Evolutionary conservation across 2,888 invertebrate species (phyloP).

Genomic region (Drosophila percnosoma): DNA sequence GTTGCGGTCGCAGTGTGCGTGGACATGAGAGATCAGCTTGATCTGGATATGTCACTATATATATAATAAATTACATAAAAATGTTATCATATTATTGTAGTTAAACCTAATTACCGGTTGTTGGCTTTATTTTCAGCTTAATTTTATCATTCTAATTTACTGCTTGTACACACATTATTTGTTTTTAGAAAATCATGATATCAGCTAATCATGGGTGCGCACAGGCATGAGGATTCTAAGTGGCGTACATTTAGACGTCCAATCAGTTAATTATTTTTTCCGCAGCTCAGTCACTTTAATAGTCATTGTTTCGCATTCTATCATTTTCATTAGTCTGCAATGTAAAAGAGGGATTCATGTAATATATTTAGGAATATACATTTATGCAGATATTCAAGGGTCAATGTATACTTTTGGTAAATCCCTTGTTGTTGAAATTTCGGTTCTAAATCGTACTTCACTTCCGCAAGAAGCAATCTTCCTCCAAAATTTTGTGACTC

Average conservation of each 20-base stretch:
- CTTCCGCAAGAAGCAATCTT: too few species aligned
- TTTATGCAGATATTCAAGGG: slow-evolving; percentile 5
- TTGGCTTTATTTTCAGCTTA: slow-evolving; percentile 68
- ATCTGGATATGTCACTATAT: too few species aligned
- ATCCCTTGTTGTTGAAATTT: slow-evolving; percentile 71
- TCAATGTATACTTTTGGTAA: slow-evolving; percentile 70
- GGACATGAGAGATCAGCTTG: too few species aligned
- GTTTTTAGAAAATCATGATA: slow-evolving; percentile 62
- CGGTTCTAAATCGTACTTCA: slow-evolving; percentile 73
- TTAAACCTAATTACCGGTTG: slow-evolving; percentile 72
- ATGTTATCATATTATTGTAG: slow-evolving; percentile 70
- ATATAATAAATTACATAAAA: slow-evolving; percentile 84
- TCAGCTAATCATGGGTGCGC: slow-evolving; percentile 55
- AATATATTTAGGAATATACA: background rate
- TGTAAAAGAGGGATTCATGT: slow-evolving; percentile 15
- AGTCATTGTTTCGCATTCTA: slow-evolving; percentile 76
- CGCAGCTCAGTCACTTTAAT: slow-evolving; percentile 68
- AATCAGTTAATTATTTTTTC: slow-evolving; percentile 48
- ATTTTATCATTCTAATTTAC: slow-evolving; percentile 54
- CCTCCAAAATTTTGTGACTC: too few species aligned
- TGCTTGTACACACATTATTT: slow-evolving; percentile 68
- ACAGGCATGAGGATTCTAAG: slow-evolving; percentile 58
- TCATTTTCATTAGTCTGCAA: slow-evolving; percentile 80
- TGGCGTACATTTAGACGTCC: slow-evolving; percentile 48
- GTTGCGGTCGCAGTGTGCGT: too few species aligned